Conservation (phyloP, 2,888 invertebrate species). For the Cyaniris semiargus region DNA sequence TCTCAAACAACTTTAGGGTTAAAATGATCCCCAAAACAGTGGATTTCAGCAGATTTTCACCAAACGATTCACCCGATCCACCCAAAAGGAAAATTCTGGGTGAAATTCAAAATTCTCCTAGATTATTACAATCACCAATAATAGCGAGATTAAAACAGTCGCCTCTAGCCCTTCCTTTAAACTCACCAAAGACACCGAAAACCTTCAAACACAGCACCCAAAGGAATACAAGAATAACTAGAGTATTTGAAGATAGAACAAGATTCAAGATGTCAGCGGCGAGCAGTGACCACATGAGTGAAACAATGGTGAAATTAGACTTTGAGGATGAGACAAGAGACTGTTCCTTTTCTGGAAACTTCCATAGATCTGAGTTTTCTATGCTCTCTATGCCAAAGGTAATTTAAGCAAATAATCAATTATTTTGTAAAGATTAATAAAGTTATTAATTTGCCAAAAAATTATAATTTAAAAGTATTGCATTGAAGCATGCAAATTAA, state of each 20-base stretch:
- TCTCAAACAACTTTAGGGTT: conserved; percentile 59
- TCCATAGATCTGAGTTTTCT: conserved; percentile 44
- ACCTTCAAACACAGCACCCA: conserved; percentile 36
- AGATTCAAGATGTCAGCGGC: conserved; percentile 56
- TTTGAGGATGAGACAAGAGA: conserved; percentile 70
- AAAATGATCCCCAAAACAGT: conserved; percentile 70
- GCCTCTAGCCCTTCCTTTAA: conserved; percentile 1
- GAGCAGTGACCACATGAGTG: conserved; percentile 43
- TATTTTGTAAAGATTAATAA: not conserved
- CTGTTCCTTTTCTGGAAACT: conserved; percentile 57
- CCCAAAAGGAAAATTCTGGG: conserved; percentile 63
- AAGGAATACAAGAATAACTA: conserved; percentile 55
- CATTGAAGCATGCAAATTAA: not conserved
- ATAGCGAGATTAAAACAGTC: conserved; percentile 51
- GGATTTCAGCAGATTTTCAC: conserved; percentile 60
- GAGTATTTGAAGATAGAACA: conserved; percentile 64
- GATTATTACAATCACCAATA: conserved; percentile 50
- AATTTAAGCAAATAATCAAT: not conserved
- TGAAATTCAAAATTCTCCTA: conserved; percentile 50
- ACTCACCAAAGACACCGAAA: conserved; percentile 26
- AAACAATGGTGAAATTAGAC: conserved; percentile 55
- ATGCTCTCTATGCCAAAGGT: conserved; percentile 65
- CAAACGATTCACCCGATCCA: conserved; percentile 49
- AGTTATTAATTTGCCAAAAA: not conserved
- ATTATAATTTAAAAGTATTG: not conserved